These are phyloP conservation scores for Amazona ochrocephala DNA, from an alignment of 2,797 vertebrate species.

Conservation along the genomic window DNA sequence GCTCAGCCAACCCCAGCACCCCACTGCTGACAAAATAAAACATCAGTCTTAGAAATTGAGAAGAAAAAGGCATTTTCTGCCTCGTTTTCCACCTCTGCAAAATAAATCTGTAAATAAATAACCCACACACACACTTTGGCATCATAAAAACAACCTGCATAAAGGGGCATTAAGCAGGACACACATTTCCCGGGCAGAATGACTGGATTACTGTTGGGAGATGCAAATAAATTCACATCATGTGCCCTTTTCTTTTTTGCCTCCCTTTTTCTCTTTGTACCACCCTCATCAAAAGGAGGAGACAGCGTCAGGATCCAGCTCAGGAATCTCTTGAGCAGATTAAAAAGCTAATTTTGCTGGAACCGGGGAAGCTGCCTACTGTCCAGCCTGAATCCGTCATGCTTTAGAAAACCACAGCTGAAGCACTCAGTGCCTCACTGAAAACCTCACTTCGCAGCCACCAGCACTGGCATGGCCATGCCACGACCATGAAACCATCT, in stretches of 20 bases:
- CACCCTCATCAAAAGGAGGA: not conserved
- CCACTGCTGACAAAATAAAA: not conserved
- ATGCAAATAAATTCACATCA: constrained; percentile 53
- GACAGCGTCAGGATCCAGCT: not conserved
- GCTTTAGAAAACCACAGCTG: not conserved
- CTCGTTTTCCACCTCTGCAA: not conserved
- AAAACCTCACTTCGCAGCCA: not conserved
- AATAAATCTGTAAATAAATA: not conserved
- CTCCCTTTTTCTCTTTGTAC: not conserved
- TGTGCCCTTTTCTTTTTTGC: not conserved
- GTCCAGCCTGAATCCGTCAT: not conserved
- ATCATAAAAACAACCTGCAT: not conserved
- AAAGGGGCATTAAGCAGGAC: constrained; percentile 19
- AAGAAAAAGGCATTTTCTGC: not conserved
- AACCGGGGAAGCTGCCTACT: not conserved
- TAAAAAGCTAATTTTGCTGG: constrained; percentile 13
- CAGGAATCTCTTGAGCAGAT: not conserved
- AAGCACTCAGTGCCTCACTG: not conserved
- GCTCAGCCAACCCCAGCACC: not conserved
- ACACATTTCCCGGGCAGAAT: not conserved
- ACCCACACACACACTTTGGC: not conserved
- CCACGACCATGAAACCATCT: fast-evolving
- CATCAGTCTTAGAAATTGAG: not conserved
- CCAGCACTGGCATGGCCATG: fast-evolving
- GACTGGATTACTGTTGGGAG: constrained; percentile 40